Conservation (phyloP, 1,140 invertebrate species). For the Aphis gossypii region DNA sequence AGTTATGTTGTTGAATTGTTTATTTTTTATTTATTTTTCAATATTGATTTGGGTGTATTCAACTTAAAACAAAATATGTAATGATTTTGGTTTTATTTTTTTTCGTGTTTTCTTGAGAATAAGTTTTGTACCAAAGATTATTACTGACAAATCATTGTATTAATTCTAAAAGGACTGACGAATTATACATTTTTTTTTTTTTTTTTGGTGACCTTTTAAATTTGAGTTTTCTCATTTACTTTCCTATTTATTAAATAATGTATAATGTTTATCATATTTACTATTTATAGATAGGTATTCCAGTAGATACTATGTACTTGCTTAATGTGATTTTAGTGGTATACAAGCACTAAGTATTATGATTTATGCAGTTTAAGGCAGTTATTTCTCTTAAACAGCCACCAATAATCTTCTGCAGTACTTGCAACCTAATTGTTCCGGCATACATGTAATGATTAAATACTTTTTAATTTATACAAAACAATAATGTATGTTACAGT, state of each 20-base stretch:
- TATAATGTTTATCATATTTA: no score
- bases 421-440: no score
- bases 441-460: no score
- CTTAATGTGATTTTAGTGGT: no score
- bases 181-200: slow-evolving; percentile 49
- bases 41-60: slow-evolving; percentile 48
- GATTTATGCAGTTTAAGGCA: no score
- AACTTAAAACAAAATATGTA: slow-evolving; percentile 21
- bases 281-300: no score
- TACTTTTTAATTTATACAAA: no score
- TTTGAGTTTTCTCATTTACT: not conserved
- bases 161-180: slow-evolving; percentile 56
- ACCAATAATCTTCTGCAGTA: no score
- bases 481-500: no score
- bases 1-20: slow-evolving; percentile 57
- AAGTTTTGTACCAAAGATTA: slow-evolving; percentile 58
- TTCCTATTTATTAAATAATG: not conserved
- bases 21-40: slow-evolving; percentile 58
- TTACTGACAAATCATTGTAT: slow-evolving; percentile 54
- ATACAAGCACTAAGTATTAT: no score
- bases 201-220: slow-evolving; percentile 39
- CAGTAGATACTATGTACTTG: no score
- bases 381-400: no score
- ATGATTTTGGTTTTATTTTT: slow-evolving; percentile 25
- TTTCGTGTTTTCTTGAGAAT: slow-evolving; percentile 42